phyloP scores from a whole-genome alignment of 2,888 invertebrate genomes.

The Pyrochroa serraticornis region DNA sequence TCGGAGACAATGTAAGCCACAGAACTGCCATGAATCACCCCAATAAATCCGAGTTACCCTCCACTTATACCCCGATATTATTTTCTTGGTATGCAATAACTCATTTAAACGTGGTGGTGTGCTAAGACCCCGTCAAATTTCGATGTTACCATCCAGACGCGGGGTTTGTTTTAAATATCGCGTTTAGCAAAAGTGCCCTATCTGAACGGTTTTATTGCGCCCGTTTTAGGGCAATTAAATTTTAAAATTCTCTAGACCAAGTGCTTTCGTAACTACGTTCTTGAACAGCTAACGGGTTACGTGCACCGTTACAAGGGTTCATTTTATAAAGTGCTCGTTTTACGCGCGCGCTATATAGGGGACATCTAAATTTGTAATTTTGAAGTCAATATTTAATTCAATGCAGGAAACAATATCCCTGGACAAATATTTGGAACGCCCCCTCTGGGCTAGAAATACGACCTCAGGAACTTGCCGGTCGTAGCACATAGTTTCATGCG shows the following conservation, averaged over 20 bases:
- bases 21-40: slow-evolving; percentile 27
- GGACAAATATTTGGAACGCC: slow-evolving; percentile 14
- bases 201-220: slow-evolving; percentile 25
- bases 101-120: slow-evolving; percentile 23
- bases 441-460: background rate
- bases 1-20: slow-evolving; percentile 29
- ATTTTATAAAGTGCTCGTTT: slow-evolving; percentile 31
- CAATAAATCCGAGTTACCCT: slow-evolving; percentile 32
- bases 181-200: slow-evolving; percentile 1
- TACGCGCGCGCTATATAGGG: slow-evolving; percentile 1
- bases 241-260: slow-evolving; percentile 22
- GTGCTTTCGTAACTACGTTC: slow-evolving; percentile 28
- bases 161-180: slow-evolving; percentile 35
- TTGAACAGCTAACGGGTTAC: slow-evolving; percentile 27
- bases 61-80: slow-evolving; percentile 29
- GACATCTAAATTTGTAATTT: slow-evolving; percentile 26
- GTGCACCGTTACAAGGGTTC: slow-evolving; percentile 20
- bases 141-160: slow-evolving; percentile 26
- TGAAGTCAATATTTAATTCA: slow-evolving; percentile 27
- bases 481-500: too few species aligned
- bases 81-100: slow-evolving; percentile 31
- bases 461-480: too few species aligned
- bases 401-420: slow-evolving; percentile 19
- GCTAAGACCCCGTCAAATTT: slow-evolving; percentile 31
- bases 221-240: slow-evolving; percentile 28